Evolutionary conservation across 2,797 vertebrate genomes (phyloP).

Genomic region (Anguilla anguilla): DNA sequence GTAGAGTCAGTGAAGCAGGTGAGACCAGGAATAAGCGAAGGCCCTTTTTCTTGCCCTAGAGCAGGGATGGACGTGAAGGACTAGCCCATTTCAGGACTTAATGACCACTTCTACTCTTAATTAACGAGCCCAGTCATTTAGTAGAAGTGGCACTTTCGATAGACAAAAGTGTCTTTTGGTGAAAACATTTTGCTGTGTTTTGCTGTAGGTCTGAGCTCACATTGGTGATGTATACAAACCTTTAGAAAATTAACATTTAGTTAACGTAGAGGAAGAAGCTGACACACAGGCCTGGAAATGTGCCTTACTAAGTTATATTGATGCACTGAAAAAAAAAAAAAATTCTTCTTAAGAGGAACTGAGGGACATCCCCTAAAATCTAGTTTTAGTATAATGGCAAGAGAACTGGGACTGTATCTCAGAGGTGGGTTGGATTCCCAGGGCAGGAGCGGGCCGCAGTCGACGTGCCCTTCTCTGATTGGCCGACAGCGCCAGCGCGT

Average conservation of each 20-base stretch:
- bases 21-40: background rate
- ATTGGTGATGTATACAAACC: background rate
- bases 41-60: too few species aligned
- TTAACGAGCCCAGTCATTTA: background rate
- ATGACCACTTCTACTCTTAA: too few species aligned
- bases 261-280: background rate
- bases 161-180: background rate
- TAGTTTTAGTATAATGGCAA: background rate
- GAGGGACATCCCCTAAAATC: too few species aligned
- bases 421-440: background rate
- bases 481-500: background rate
- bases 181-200: background rate
- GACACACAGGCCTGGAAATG: background rate
- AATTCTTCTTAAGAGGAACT: too few species aligned
- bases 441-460: background rate
- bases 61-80: too few species aligned
- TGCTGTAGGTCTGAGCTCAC: background rate
- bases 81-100: too few species aligned
- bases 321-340: too few species aligned
- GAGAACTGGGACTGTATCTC: background rate
- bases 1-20: background rate
- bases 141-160: background rate
- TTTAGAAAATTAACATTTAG: background rate
- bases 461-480: background rate
- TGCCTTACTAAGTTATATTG: too few species aligned